A percentile compares a stretch with the other conserved stretches of the same genome.
phyloP scores from a whole-genome alignment of 2,797 vertebrate species.

The Graptemys geographica region DNA sequence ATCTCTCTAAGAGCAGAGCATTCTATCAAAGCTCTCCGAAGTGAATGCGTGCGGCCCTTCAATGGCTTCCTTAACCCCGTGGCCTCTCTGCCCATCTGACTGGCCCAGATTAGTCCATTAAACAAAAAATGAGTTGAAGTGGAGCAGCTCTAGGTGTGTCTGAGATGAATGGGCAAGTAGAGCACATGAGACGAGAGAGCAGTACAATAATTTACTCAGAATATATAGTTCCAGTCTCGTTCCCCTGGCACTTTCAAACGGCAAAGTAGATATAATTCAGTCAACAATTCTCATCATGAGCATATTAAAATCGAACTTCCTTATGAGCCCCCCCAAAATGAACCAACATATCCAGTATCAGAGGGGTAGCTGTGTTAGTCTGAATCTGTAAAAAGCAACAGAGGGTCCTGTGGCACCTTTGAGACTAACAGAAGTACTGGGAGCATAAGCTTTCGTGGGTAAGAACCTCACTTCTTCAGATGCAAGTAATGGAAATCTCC shows the following conservation, averaged over 20 bases:
- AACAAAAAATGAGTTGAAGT: neutral
- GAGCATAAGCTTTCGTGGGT: no score
- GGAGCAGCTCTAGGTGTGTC: neutral
- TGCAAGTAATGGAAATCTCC: no score
- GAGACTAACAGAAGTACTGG: no score
- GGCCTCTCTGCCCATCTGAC: neutral
- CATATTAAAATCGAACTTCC: neutral
- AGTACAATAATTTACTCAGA: neutral
- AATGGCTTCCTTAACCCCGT: neutral
- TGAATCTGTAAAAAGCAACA: no score
- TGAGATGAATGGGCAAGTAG: neutral
- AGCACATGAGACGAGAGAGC: neutral
- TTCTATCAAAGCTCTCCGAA: neutral
- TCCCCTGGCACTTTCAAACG: neutral
- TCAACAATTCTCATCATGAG: neutral
- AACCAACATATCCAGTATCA: accelerated
- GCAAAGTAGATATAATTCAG: neutral
- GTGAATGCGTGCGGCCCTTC: neutral
- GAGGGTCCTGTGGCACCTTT: no score
- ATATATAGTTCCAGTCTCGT: neutral
- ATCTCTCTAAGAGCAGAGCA: neutral
- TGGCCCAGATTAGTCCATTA: neutral
- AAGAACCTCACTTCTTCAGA: no score
- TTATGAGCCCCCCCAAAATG: neutral
- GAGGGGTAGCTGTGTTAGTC: no score